Evolutionary conservation across 2,888 invertebrate species (phyloP), one percentile per base, ranked within the genome.

Genomic region (Netelia virgata): DNA sequence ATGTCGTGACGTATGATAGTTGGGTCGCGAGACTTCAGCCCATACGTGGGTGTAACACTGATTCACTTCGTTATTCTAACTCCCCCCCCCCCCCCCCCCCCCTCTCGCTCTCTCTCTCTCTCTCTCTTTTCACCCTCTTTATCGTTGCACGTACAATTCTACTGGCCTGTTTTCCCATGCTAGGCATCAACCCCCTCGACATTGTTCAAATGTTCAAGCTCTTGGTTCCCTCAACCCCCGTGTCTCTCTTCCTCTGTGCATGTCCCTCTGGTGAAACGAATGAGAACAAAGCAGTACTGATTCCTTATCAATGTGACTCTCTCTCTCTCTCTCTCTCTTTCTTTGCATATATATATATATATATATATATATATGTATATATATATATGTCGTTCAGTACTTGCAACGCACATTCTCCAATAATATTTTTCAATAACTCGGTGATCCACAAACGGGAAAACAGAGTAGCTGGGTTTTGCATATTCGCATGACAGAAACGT

Each of bases 221-320:
- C 53, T 59, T 63, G 66, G 80, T 43, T 77, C 70, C 59, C 69
- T 53, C 36, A 16, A 18, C 72, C 53, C 50, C 14, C 59, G 18
- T 18, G 11, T 59, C 43, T 47, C 64, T 14, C 50, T 14, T 3
- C 20, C 50, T 11, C 53, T 63, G 23, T 53, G 36, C 53, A 43
- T 47, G 59, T 63, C 28, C 43, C 57, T 68, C 74, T 41, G 59
- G 55, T 61, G 68, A 74, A 81, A 78, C 70, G 69, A 69, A 59
- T 43, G 69, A 59, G 78, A 84, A 82, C 84, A 84, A 84, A 78
- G 78, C 74, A 28, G 75, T 47, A 70, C 78, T 64, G 82, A 78
- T 82, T 84, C 64, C 78, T 82, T 70, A 82, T 78, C 81, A 64
- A 78, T 64, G 77, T 14, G 47, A 63, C 41, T 63, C 47, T 61